A percentile compares a stretch with the other conserved stretches of the same genome.
phyloP scores from a whole-genome alignment of 2,888 invertebrate genomes.

The Dexiosoma caninum region DNA sequence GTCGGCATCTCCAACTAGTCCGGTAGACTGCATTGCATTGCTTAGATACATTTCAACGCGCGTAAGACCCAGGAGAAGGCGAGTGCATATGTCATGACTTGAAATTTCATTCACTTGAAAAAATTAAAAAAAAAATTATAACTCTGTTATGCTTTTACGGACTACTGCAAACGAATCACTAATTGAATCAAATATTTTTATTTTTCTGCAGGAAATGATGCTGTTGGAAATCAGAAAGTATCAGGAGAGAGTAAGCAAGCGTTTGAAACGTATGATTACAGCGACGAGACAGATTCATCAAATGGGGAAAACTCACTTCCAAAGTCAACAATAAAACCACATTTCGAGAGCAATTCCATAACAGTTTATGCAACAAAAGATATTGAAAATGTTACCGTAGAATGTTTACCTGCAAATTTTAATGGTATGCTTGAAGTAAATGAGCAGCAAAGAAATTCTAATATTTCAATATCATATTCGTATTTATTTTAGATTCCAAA shows the following conservation, averaged over 20 bases:
- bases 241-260: conserved; percentile 44
- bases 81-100: too few species aligned
- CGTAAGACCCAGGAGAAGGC: too few species aligned
- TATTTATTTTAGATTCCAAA: conserved; percentile 24
- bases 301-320: conserved; percentile 30
- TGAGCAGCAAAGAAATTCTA: background rate
- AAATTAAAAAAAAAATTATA: too few species aligned
- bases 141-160: too few species aligned
- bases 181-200: too few species aligned
- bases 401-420: conserved; percentile 50
- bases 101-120: too few species aligned
- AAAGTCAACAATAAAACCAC: conserved; percentile 44
- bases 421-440: conserved; percentile 30
- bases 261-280: conserved; percentile 28
- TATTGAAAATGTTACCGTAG: conserved; percentile 48
- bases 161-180: too few species aligned
- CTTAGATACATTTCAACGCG: too few species aligned
- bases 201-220: conserved; percentile 46
- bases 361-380: conserved; percentile 51
- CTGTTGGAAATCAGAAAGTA: conserved; percentile 39
- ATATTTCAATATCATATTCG: background rate
- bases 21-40: too few species aligned
- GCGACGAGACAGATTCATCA: conserved; percentile 23
- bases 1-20: too few species aligned
- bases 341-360: conserved; percentile 34